Evolutionary conservation across 2,113 vertebrate species (phyloP).

Genomic region (Rhinopomastus cyanomelas): DNA sequence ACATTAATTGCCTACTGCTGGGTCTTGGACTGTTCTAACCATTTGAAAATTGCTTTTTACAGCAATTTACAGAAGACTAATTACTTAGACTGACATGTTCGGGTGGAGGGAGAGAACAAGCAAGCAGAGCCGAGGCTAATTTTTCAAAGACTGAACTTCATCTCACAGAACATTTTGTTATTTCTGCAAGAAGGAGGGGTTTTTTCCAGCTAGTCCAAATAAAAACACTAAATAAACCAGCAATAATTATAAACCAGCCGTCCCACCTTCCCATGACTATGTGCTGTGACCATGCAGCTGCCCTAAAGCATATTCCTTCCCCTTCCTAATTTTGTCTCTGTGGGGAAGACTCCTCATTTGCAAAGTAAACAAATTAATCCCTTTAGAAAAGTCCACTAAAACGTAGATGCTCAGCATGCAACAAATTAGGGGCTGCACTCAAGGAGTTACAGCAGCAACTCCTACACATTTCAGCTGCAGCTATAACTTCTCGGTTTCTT

Average conservation of each 20-base stretch:
- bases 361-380: slow-evolving; percentile 13
- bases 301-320: background rate
- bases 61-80: slow-evolving; percentile 2
- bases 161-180: slow-evolving; percentile 19
- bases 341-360: background rate
- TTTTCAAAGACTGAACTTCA: slow-evolving; percentile 4
- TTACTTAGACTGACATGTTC: slow-evolving; percentile 6
- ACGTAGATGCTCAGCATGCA: background rate
- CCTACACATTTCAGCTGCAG: background rate
- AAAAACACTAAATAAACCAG: background rate
- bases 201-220: background rate
- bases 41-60: background rate
- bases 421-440: background rate
- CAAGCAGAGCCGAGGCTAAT: background rate
- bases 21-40: background rate
- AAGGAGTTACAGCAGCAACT: background rate
- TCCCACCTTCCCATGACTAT: background rate
- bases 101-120: background rate
- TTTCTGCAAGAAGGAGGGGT: background rate
- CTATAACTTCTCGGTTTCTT: background rate
- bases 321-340: slow-evolving; percentile 2
- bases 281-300: background rate
- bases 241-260: background rate
- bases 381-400: slow-evolving; percentile 9
- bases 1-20: background rate